Evolutionary conservation across 2,888 invertebrate genomes (phyloP).

Genomic region (Epinotia brunnichana): DNA sequence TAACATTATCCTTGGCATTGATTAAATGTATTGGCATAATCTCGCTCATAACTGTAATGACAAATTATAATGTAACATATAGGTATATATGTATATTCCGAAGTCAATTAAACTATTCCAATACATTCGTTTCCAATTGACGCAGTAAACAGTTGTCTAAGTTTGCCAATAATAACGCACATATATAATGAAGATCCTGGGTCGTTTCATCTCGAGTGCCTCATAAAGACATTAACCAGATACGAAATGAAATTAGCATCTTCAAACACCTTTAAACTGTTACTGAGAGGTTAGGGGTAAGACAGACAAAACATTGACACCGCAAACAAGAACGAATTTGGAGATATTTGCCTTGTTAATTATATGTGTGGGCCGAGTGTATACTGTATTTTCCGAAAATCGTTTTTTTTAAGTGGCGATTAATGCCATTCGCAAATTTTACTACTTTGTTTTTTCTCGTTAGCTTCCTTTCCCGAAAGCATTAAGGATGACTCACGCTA

Average conservation of each 20-base stretch:
- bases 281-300: constrained; percentile 50
- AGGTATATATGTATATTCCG: too few relatives aligned
- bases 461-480: too few relatives aligned
- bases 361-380: too few relatives aligned
- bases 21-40: neutral
- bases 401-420: too few relatives aligned
- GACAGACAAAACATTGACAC: constrained; percentile 53
- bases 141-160: constrained; percentile 32
- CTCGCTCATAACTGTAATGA: constrained; percentile 15
- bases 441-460: too few relatives aligned
- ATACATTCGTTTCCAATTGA: constrained; percentile 38
- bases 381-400: too few relatives aligned
- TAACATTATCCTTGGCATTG: neutral
- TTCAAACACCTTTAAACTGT: constrained; percentile 52
- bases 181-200: constrained; percentile 47
- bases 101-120: constrained; percentile 33
- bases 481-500: too few relatives aligned
- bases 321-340: constrained; percentile 48
- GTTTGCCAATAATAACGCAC: constrained; percentile 32
- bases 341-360: constrained; percentile 32
- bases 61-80: neutral
- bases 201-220: constrained; percentile 48
- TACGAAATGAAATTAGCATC: constrained; percentile 56
- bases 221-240: constrained; percentile 52
- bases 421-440: too few relatives aligned